Evolutionary conservation across 1,140 invertebrate species (phyloP).

Genomic region (Bombus pyrosoma): DNA sequence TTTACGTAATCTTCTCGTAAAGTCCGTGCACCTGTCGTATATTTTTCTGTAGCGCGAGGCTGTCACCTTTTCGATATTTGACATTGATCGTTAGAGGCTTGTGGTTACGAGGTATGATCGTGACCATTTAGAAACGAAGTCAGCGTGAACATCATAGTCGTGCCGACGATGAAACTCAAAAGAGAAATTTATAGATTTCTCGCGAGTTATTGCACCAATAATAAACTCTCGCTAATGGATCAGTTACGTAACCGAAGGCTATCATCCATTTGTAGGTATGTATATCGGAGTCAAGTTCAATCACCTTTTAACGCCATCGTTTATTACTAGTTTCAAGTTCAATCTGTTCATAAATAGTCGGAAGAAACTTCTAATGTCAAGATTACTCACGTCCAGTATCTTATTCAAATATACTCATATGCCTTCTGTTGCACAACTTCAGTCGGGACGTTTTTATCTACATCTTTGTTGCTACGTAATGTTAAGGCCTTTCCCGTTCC

Average conservation of each 20-base stretch:
- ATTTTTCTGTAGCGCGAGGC: background rate
- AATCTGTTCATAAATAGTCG: background rate
- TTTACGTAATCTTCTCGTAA: background rate
- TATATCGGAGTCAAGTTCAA: constrained; percentile 6
- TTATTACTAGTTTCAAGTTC: constrained; percentile 10
- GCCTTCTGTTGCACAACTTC: background rate
- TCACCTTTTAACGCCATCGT: background rate
- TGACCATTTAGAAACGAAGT: background rate
- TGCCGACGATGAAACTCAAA: background rate
- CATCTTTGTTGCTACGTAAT: fast-evolving
- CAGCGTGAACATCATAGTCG: background rate
- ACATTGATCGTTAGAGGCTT: too few relatives aligned
- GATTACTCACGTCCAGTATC: background rate
- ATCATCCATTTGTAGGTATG: background rate
- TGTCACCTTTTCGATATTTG: background rate
- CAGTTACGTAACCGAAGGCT: constrained; percentile 31
- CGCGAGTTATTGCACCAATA: constrained; percentile 6
- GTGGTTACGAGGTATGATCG: background rate
- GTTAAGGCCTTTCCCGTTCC: background rate
- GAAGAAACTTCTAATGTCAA: background rate
- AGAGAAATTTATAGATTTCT: constrained; percentile 31
- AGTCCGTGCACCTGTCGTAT: background rate
- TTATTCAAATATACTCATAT: background rate
- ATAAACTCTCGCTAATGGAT: constrained; percentile 14
- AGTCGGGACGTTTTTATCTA: background rate